These are phyloP conservation scores for Pluvianellus socialis DNA, from an alignment of 2,113 vertebrate species.

Conservation along the genomic window DNA sequence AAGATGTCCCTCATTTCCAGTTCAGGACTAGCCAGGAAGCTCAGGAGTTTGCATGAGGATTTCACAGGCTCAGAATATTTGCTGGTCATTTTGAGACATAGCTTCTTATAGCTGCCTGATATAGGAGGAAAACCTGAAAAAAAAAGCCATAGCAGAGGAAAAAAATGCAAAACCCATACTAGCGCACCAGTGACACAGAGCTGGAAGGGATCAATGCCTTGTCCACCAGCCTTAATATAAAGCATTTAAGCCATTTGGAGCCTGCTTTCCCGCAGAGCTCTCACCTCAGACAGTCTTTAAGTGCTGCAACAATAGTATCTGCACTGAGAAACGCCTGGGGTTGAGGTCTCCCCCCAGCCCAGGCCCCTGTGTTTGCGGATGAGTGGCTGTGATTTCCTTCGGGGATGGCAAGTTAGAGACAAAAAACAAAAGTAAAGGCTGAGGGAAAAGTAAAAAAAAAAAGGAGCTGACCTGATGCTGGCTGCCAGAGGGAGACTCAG, in stretches of 20 bases:
- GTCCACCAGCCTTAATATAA: not conserved
- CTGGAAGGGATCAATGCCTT: not conserved
- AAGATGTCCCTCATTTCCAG: not conserved
- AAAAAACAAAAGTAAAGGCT: not conserved
- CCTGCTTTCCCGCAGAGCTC: not conserved
- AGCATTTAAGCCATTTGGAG: not conserved
- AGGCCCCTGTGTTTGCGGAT: rapidly evolving
- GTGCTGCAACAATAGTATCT: not conserved
- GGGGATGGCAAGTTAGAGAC: not conserved
- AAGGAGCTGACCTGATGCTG: not conserved
- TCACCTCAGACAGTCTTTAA: not conserved
- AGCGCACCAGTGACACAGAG: not conserved
- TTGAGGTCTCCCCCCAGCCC: not conserved
- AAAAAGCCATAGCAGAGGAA: not conserved
- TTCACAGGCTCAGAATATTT: not conserved
- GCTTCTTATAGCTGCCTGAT: not conserved
- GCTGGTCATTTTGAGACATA: not conserved
- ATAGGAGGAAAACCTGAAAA: not conserved
- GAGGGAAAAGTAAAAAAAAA: too few species aligned
- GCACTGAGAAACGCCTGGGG: not conserved
- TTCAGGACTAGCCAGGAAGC: not conserved
- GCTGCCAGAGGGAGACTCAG: not conserved
- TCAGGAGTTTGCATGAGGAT: not conserved
- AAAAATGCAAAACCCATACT: not conserved
- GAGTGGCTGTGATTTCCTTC: not conserved